phyloP scores from a whole-genome alignment of 2,888 invertebrate species.

The Stenchaetothrips biformis region DNA sequence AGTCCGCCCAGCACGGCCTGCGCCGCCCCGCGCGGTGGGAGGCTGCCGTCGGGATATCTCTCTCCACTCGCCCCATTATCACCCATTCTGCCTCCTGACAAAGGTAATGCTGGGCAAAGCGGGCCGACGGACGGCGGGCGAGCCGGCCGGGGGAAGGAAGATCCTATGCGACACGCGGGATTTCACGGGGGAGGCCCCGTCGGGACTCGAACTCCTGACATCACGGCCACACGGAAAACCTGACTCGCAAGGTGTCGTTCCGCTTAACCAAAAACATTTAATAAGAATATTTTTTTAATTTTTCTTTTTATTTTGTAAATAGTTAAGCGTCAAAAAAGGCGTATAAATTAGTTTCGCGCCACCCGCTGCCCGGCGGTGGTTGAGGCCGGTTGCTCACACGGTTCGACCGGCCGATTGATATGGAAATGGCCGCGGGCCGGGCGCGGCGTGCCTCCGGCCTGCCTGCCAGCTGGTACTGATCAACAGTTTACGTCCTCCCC shows the following conservation, averaged over 20 bases:
- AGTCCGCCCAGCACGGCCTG: background rate
- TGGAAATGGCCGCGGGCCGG: background rate
- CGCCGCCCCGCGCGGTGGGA: background rate
- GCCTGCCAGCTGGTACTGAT: too few relatives aligned
- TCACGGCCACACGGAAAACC: too few relatives aligned
- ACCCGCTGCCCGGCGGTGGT: too few relatives aligned
- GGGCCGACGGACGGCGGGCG: background rate
- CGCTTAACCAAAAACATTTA: too few relatives aligned
- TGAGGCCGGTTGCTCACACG: too few relatives aligned
- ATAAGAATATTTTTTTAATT: too few relatives aligned
- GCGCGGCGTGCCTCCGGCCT: background rate
- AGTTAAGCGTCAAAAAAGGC: too few relatives aligned
- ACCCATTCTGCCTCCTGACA: conserved; percentile 5
- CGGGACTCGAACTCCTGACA: background rate
- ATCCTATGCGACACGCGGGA: background rate
- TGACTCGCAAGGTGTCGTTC: too few relatives aligned
- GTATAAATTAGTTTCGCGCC: too few relatives aligned
- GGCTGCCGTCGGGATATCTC: conserved; percentile 22
- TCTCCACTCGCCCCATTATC: conserved; percentile 7
- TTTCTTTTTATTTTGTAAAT: too few relatives aligned
- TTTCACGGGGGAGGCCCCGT: background rate
- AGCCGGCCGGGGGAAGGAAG: background rate
- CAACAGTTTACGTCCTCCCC: too few relatives aligned
- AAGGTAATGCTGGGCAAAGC: background rate
- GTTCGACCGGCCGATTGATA: background rate